Evolutionary conservation across 2,113 vertebrate species (phyloP).

Genomic region (Corydoras maculifer): DNA sequence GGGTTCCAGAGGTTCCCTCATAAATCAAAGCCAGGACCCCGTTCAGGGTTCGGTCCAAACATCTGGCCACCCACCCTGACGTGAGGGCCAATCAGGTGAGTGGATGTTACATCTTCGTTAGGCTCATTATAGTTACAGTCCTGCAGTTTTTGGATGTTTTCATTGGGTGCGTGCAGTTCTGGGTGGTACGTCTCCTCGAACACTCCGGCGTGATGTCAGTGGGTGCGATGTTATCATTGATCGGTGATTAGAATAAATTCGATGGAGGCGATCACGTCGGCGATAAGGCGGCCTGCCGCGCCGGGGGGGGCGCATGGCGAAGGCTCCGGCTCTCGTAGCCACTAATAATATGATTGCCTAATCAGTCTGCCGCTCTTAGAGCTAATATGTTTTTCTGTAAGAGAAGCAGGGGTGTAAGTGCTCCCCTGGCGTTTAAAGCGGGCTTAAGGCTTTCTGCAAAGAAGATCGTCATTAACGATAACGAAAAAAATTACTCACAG

Average conservation of each 20-base stretch:
- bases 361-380: constrained; percentile 57
- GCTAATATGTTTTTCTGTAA: constrained; percentile 48
- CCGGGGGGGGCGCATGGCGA: constrained; percentile 42
- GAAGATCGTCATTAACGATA: constrained; percentile 51
- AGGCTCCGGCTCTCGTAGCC: constrained; percentile 40
- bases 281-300: constrained; percentile 46
- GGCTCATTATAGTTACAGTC: background rate
- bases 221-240: constrained; percentile 52
- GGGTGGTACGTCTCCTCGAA: constrained; percentile 32
- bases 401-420: constrained; percentile 41
- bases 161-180: constrained; percentile 10
- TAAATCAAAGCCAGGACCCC: background rate
- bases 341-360: constrained; percentile 57
- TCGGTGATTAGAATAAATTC: constrained; percentile 1
- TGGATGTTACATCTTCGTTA: too few relatives aligned
- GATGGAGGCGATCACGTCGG: constrained; percentile 49
- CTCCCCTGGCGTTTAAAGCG: constrained; percentile 34
- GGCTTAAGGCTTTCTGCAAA: constrained; percentile 24
- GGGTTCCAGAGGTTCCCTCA: background rate
- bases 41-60: background rate
- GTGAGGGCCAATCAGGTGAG: too few relatives aligned
- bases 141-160: background rate
- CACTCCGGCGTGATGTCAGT: constrained; percentile 34
- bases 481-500: constrained; percentile 64
- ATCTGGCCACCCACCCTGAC: too few relatives aligned